These are phyloP conservation scores for Staurois parvus DNA, from an alignment of 2,797 vertebrate species.

Conservation along the genomic window DNA sequence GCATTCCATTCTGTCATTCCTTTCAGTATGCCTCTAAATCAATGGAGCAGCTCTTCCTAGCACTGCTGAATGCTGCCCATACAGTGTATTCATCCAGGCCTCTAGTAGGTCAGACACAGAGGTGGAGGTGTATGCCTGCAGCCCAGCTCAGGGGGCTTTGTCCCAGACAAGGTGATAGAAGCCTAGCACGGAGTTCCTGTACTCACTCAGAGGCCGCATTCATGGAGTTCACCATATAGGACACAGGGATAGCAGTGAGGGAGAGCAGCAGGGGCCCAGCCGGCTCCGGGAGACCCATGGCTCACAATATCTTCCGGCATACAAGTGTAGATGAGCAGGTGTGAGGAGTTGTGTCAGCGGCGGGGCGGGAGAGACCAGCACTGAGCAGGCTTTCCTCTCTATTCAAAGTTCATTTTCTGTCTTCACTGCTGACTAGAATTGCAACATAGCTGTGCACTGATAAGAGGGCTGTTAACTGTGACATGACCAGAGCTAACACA, in stretches of 20 bases:
- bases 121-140: too few species aligned
- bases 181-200: background rate
- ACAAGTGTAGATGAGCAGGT: background rate
- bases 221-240: conserved; percentile 78
- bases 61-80: too few species aligned
- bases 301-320: background rate
- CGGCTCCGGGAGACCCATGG: conserved; percentile 67
- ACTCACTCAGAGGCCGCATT: conserved; percentile 87
- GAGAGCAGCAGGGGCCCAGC: conserved; percentile 74
- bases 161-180: too few species aligned
- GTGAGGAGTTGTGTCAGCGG: background rate
- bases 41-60: too few species aligned
- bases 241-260: conserved; percentile 81
- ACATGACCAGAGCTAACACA: background rate
- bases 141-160: too few species aligned
- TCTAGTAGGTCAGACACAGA: too few species aligned
- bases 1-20: too few species aligned
- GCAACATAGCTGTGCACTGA: conserved; percentile 24
- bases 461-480: conserved; percentile 20
- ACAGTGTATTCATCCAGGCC: too few species aligned
- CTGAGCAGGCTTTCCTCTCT: conserved; percentile 3
- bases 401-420: conserved; percentile 50
- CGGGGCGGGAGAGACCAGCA: background rate
- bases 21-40: too few species aligned
- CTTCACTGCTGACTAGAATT: conserved; percentile 18